Conservation (phyloP, 2,113 vertebrate genomes). For the Synchiropus splendidus region DNA sequence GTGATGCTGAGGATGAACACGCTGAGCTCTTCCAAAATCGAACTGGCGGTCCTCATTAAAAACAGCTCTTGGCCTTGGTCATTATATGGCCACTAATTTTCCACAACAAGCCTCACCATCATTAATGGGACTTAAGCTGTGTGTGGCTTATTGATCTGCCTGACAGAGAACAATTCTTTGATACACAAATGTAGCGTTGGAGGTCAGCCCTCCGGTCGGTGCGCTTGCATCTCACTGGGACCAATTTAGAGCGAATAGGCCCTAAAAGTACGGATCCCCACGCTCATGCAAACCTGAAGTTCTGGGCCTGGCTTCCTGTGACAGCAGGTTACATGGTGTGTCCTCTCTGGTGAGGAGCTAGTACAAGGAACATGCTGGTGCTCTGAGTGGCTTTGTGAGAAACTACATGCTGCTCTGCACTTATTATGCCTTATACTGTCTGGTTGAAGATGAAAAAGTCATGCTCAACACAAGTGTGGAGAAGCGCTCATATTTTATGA, state of each 20-base stretch:
- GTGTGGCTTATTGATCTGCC: constrained; percentile 23
- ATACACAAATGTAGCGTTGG: constrained; percentile 14
- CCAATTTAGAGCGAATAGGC: constrained; percentile 55
- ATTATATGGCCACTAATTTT: constrained; percentile 5
- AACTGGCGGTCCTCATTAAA: constrained; percentile 1
- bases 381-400: no score
- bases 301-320: no score
- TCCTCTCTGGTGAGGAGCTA: no score
- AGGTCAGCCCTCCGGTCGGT: constrained; percentile 34
- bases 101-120: constrained; percentile 2
- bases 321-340: no score
- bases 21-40: constrained; percentile 4
- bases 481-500: no score
- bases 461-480: no score
- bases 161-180: constrained; percentile 28
- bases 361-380: no score
- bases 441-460: no score
- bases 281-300: not conserved
- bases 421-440: no score
- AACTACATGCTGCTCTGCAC: no score
- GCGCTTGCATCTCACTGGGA: constrained; percentile 48
- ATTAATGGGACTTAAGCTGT: constrained; percentile 10
- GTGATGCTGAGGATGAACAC: no score
- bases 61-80: constrained; percentile 7
- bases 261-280: constrained; percentile 5